Base-by-base conservation (phyloP, 1,140 invertebrate species). In the Venturia canescens region DNA sequence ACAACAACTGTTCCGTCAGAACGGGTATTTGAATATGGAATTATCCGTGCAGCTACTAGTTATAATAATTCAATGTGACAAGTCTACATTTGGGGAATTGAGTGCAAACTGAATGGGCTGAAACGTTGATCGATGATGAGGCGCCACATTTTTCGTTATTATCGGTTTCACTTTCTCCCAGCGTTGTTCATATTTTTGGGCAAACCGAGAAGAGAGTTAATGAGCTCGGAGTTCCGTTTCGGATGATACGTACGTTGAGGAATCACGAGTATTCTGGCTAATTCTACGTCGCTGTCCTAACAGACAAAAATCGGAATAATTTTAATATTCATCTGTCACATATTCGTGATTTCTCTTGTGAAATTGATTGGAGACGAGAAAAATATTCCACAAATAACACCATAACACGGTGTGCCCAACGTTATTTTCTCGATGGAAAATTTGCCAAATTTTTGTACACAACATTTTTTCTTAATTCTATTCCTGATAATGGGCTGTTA, bases 221-320 rank as follows among this genome's bases (percentile, higher is more conserved):
- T 96, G 6, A 96, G 89, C 84, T 96, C 95, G 0, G 94, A 95
- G 85, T 96, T 96, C 9, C 95, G 92, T 87, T 96, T 96, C 0
- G 83, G 70, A 81, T 90, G 86, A 44, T 83, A 89, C 7, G 87
- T 81, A 7, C 87, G 86, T 27, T 84, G 87, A 15, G 88, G 86
- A 18, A 84, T 21, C 31, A 88, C 23, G 11, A 89, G 60, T 38
- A 90, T 53, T 80, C 83, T 90, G 0, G 87, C 80, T 34, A 89
- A 72, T 63, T 90, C 86, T 4, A 89, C 23, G 16, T 91, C 86
- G 50, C 82, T 84, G 63, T 91, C 88, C 91, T 92, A 57, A 57
- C 26, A 4, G 27, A 78, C 77, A 26, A 72, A 38, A 71, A 63
- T 78, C 57, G 71, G 44, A n/a, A 66, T 38, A 53, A 15, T 26